These are phyloP conservation scores for Drosophila ezoana DNA, from an alignment of 2,888 invertebrate genomes.

Conservation along the genomic window DNA sequence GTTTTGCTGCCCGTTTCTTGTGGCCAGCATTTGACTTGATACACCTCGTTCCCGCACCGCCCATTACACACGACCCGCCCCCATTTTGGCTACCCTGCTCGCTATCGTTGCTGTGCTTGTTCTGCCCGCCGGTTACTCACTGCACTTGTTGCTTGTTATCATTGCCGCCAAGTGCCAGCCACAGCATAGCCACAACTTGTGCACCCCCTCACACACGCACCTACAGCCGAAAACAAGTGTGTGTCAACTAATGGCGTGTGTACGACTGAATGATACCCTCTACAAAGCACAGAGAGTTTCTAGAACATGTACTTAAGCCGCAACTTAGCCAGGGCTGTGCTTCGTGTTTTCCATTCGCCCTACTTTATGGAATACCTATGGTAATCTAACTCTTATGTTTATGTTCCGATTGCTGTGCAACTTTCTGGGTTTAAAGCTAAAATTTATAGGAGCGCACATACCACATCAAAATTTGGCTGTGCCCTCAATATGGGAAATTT, in stretches of 20 bases:
- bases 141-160: constrained; percentile 69
- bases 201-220: not conserved
- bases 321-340: no score
- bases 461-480: no score
- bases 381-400: no score
- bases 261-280: not conserved
- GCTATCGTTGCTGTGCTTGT: constrained; percentile 21
- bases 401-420: no score
- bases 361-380: no score
- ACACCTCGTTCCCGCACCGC: not conserved
- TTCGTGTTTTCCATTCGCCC: no score
- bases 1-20: constrained; percentile 51
- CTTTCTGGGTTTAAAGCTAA: no score
- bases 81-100: constrained; percentile 18
- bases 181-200: constrained; percentile 39
- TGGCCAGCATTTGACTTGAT: constrained; percentile 42
- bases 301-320: no score
- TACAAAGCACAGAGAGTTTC: not conserved
- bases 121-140: constrained; percentile 47
- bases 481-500: no score
- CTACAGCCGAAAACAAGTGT: not conserved
- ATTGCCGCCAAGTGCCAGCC: constrained; percentile 56
- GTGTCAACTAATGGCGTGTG: not conserved
- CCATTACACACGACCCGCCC: not conserved
- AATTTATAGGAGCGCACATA: no score